A percentile compares a stretch with the other conserved stretches of the same genome.
These are phyloP conservation scores for Macrophya alboannulata DNA, from an alignment of 2,888 invertebrate genomes.

Conservation along the genomic window DNA sequence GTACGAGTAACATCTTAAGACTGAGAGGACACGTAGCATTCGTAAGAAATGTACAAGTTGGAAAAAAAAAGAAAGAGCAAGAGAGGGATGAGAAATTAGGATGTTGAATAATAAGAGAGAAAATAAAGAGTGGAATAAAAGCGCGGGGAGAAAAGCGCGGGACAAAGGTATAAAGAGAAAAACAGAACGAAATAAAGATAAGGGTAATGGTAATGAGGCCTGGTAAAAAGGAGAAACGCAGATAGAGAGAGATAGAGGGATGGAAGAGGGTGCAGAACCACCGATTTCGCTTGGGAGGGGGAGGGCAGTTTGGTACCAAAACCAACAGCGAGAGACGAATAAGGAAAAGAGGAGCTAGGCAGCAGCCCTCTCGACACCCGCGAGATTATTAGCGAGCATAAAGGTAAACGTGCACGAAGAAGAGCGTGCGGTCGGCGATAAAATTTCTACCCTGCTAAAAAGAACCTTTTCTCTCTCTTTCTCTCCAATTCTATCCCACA, in stretches of 20 bases:
- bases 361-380: conserved; percentile 26
- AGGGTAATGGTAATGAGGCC: conserved; percentile 40
- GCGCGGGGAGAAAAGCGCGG: background rate
- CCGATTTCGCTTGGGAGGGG: background rate
- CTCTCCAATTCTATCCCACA: too few species aligned
- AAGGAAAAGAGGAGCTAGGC: background rate
- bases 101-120: conserved; percentile 36
- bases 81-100: background rate
- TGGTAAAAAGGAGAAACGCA: background rate
- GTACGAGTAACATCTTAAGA: background rate
- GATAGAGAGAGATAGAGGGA: conserved; percentile 7
- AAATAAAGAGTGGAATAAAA: conserved; percentile 1
- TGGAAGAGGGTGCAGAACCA: background rate
- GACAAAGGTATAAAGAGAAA: background rate
- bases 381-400: conserved; percentile 23
- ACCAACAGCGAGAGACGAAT: background rate
- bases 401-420: conserved; percentile 35
- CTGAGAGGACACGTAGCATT: background rate
- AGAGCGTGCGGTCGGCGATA: background rate
- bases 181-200: conserved; percentile 38
- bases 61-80: background rate
- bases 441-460: background rate
- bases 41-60: background rate
- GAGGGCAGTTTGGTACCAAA: background rate
- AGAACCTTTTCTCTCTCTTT: background rate